Percentiles rank a stretch among this genome's conserved stretches.
Conservation (phyloP, 2,888 invertebrate genomes). For the Dermolepida albohirtum region DNA sequence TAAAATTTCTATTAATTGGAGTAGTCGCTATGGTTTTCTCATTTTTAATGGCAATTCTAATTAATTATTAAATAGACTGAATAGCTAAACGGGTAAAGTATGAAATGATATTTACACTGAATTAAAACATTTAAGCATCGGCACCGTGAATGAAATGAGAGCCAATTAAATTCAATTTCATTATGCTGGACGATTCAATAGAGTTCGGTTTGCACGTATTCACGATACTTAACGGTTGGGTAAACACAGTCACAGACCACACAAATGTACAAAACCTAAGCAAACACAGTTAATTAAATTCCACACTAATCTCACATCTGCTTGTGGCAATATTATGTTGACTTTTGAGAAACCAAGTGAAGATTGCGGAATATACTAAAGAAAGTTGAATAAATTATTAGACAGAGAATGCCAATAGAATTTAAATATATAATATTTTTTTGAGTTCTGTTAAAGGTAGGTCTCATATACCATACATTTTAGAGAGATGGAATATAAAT, state of each 20-base stretch:
- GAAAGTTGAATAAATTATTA: not conserved
- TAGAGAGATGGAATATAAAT: no score
- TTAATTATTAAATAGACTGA: constrained; percentile 1
- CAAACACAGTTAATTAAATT: constrained; percentile 56
- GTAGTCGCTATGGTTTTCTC: no score
- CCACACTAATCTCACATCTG: constrained; percentile 53
- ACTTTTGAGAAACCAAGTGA: constrained; percentile 35
- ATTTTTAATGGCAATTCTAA: no score
- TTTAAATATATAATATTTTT: no score
- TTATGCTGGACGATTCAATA: constrained; percentile 48
- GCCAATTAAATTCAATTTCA: constrained; percentile 52
- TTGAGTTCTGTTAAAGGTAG: no score
- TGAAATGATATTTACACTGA: constrained; percentile 4
- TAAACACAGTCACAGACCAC: constrained; percentile 54
- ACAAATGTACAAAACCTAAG: constrained; percentile 55
- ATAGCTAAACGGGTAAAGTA: constrained; percentile 9
- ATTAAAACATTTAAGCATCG: constrained; percentile 20
- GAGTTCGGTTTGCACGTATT: constrained; percentile 54
- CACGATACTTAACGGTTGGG: constrained; percentile 55
- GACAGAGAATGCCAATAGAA: no score
- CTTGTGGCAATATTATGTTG: constrained; percentile 48
- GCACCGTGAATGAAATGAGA: constrained; percentile 41
- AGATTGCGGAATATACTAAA: constrained; percentile 1
- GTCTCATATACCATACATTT: no score
- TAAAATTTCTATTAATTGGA: no score